phyloP scores from a whole-genome alignment of 2,113 vertebrate genomes.

The Alosa alosa region DNA sequence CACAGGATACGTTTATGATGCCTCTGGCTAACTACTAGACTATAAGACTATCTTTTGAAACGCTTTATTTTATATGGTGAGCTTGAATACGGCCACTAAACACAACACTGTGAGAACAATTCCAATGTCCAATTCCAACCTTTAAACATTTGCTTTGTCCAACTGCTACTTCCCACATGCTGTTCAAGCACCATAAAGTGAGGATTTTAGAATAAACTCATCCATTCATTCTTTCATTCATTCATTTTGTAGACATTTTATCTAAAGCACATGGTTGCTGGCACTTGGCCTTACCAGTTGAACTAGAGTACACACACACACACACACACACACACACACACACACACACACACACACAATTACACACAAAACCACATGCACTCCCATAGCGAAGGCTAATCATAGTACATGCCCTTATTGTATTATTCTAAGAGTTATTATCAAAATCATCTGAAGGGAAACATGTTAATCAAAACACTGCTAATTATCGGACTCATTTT shows the following conservation, averaged over 20 bases:
- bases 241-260: background rate
- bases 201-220: background rate
- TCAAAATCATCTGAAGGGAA: background rate
- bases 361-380: background rate
- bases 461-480: background rate
- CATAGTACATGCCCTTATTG: background rate
- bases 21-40: background rate
- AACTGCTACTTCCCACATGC: background rate
- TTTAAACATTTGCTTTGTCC: background rate
- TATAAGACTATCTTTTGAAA: background rate
- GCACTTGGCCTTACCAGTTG: background rate
- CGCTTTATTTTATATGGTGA: background rate
- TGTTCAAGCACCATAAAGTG: background rate
- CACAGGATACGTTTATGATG: background rate
- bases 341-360: background rate
- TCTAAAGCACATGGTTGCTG: background rate
- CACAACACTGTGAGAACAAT: background rate
- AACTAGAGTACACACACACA: background rate
- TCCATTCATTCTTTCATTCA: background rate
- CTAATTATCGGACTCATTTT: background rate
- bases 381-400: background rate
- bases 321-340: background rate
- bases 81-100: background rate
- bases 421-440: background rate
- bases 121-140: background rate